Conservation (phyloP, 1,140 invertebrate species). For the Zaprionus camerounensis region DNA sequence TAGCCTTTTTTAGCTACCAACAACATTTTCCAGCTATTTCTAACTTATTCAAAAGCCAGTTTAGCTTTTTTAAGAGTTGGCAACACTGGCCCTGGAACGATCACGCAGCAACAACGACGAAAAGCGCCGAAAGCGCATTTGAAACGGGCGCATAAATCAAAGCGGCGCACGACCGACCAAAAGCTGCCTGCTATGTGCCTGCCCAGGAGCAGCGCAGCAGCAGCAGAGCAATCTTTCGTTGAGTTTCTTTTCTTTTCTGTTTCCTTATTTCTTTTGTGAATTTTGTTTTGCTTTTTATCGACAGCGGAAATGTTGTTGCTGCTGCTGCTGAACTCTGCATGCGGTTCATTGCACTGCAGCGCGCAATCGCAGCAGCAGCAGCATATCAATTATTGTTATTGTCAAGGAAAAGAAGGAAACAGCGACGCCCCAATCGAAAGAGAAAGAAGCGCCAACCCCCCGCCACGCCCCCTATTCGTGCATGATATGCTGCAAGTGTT, state of each 20-base stretch:
- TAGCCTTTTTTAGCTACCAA: too few relatives aligned
- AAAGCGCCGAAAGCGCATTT: constrained; percentile 41
- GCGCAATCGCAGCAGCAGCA: constrained; percentile 26
- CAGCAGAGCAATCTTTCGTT: not conserved
- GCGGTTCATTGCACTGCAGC: constrained; percentile 50
- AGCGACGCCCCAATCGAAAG: constrained; percentile 42
- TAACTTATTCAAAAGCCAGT: too few relatives aligned
- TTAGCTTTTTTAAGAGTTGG: too few relatives aligned
- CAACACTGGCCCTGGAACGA: not conserved
- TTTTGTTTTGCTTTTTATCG: constrained; percentile 49
- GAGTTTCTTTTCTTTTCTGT: constrained; percentile 23
- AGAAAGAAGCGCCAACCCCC: constrained; percentile 28
- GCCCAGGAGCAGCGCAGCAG: not conserved
- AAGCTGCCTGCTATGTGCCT: constrained; percentile 33
- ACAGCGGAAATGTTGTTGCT: constrained; percentile 59
- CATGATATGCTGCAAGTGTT: constrained; percentile 46
- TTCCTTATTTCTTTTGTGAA: constrained; percentile 3
- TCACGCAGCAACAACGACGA: constrained; percentile 36
- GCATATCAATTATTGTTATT: constrained; percentile 79
- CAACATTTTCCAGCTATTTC: too few relatives aligned
- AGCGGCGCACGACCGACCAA: constrained; percentile 32
- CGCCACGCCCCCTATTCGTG: not conserved
- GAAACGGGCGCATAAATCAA: constrained; percentile 60
- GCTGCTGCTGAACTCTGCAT: constrained; percentile 9
- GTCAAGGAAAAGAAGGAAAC: constrained; percentile 39